Conservation (phyloP, 2,797 vertebrate genomes). For the Syngnathus rostellatus region DNA sequence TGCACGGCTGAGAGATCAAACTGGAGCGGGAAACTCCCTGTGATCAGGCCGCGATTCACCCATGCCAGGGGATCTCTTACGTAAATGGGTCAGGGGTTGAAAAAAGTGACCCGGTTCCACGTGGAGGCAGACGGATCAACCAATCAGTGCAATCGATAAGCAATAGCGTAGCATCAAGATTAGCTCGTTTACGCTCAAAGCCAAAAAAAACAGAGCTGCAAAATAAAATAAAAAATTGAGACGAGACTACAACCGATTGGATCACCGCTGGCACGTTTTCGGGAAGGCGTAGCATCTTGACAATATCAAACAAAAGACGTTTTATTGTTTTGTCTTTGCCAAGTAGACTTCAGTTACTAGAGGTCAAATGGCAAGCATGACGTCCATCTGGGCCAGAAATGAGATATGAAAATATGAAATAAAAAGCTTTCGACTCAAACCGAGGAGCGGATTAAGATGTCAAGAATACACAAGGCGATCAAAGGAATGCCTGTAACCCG, state of each 20-base stretch:
- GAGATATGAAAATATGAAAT: background rate
- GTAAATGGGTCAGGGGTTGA: conserved; percentile 39
- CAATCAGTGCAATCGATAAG: background rate
- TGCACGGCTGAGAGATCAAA: conserved; percentile 41
- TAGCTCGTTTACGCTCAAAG: background rate
- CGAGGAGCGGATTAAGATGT: too few relatives aligned
- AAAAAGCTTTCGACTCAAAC: background rate
- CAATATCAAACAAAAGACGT: background rate
- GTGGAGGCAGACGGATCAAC: conserved; percentile 1
- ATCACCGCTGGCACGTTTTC: background rate
- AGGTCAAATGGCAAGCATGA: background rate
- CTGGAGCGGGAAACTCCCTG: conserved; percentile 12
- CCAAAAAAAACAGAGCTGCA: background rate
- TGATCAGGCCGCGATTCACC: conserved; percentile 31
- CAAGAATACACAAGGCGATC: conserved; percentile 14
- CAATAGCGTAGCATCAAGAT: background rate
- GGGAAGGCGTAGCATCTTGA: background rate
- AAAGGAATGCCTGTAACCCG: conserved; percentile 28
- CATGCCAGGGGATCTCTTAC: conserved; percentile 40
- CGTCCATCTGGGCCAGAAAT: background rate
- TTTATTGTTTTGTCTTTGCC: background rate
- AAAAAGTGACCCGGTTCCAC: conserved; percentile 35
- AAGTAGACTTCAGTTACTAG: background rate
- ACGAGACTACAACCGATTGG: too few relatives aligned
- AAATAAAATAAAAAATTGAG: background rate